Evolutionary conservation across 1,140 invertebrate species (phyloP).

Genomic region (Sarcophaga peregrina): DNA sequence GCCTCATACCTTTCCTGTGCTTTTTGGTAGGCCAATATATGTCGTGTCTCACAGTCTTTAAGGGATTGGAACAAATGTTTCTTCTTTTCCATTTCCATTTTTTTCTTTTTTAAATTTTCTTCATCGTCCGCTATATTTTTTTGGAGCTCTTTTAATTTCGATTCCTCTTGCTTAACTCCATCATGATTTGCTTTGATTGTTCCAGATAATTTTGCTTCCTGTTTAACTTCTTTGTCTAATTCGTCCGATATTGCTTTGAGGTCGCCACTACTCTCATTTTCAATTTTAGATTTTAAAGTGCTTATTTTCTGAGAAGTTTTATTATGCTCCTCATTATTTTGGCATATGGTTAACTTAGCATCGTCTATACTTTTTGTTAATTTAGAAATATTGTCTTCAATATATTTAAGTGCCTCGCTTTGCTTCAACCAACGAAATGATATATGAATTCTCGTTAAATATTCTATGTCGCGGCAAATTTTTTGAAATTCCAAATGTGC

Average conservation of each 20-base stretch:
- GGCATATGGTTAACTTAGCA: slow-evolving; percentile 68
- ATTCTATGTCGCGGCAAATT: slow-evolving; percentile 86
- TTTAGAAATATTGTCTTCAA: slow-evolving; percentile 55
- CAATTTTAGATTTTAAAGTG: slow-evolving; percentile 70
- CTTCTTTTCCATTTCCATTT: slow-evolving; percentile 75
- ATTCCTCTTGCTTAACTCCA: slow-evolving; percentile 76
- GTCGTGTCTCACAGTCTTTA: slow-evolving; percentile 74
- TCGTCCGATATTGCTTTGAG: slow-evolving; percentile 76
- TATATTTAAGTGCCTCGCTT: slow-evolving; percentile 50
- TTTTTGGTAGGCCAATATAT: slow-evolving; percentile 75
- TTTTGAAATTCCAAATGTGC: slow-evolving; percentile 92
- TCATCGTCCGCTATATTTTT: slow-evolving; percentile 80
- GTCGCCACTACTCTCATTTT: slow-evolving; percentile 74
- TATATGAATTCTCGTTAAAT: slow-evolving; percentile 74
- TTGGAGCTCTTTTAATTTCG: slow-evolving; percentile 76
- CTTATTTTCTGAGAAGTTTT: slow-evolving; percentile 69
- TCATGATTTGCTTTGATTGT: slow-evolving; percentile 78
- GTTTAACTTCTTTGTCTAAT: slow-evolving; percentile 75
- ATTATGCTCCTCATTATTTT: slow-evolving; percentile 70
- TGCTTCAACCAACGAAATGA: slow-evolving; percentile 59
- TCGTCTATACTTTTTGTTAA: slow-evolving; percentile 54
- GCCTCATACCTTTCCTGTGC: slow-evolving; percentile 87
- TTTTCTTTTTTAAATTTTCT: slow-evolving; percentile 73
- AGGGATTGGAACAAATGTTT: slow-evolving; percentile 78
- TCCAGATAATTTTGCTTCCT: slow-evolving; percentile 76